Conservation (phyloP, 2,888 invertebrate genomes). For the Nematopogon swammerdamellus region DNA sequence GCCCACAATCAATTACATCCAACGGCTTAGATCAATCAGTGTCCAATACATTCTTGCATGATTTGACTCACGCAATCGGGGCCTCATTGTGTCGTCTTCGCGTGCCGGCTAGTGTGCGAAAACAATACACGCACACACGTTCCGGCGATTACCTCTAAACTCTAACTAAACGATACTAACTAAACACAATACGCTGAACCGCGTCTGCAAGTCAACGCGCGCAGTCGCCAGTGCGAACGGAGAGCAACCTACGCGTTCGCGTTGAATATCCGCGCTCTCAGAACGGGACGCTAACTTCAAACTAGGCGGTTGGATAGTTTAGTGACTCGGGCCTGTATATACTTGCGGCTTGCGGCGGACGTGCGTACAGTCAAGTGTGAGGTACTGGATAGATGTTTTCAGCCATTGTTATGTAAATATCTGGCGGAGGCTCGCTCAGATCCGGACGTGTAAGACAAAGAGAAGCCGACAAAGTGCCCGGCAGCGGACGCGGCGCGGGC, state of each 20-base stretch:
- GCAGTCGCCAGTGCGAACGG: no score
- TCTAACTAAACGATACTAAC: no score
- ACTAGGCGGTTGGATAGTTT: background rate
- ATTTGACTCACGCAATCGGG: constrained; percentile 18
- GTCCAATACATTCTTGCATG: constrained; percentile 21
- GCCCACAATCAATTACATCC: background rate
- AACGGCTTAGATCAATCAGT: constrained; percentile 22
- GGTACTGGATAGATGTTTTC: background rate
- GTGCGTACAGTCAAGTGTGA: background rate
- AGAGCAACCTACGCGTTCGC: no score
- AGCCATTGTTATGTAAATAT: constrained; percentile 50
- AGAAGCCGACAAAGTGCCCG: constrained; percentile 32
- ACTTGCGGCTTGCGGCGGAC: background rate
- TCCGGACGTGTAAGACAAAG: constrained; percentile 47
- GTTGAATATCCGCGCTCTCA: no score
- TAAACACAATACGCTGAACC: no score
- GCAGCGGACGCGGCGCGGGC: background rate
- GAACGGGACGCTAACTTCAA: no score
- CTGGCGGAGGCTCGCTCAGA: constrained; percentile 41
- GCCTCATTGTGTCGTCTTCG: constrained; percentile 19
- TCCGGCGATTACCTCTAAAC: no score
- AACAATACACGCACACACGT: background rate
- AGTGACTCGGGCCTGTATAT: background rate
- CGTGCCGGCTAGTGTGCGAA: constrained; percentile 24
- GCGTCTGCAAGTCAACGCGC: no score